phyloP scores from a whole-genome alignment of 2,888 invertebrate genomes.

The Parnassius glacialis region DNA sequence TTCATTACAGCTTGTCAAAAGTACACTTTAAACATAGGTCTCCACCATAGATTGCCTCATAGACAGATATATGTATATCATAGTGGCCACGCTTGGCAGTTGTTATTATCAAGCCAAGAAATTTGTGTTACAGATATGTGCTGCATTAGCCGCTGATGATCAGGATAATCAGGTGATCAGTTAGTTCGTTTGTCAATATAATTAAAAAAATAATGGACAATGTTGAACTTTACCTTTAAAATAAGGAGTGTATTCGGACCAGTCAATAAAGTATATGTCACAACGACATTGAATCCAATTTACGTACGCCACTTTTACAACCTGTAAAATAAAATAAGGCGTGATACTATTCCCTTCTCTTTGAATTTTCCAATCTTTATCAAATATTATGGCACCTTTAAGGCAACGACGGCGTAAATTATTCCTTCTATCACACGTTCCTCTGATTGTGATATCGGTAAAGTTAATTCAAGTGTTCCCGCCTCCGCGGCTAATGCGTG shows the following conservation, averaged over 20 bases:
- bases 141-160: no score
- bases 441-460: conserved; percentile 57
- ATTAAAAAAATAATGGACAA: no score
- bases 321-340: conserved; percentile 35
- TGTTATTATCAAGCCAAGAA: no score
- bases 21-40: no score
- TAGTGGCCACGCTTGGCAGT: no score
- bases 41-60: no score
- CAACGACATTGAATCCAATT: conserved; percentile 64
- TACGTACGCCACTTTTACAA: conserved; percentile 54
- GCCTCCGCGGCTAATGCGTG: conserved; percentile 68
- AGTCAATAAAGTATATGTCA: conserved; percentile 66
- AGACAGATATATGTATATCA: no score
- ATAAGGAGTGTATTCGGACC: conserved; percentile 62
- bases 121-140: no score
- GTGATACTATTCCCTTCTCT: not conserved
- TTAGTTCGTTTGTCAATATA: no score
- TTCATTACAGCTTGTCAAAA: no score
- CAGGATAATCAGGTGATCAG: no score
- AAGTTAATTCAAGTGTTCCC: conserved; percentile 56
- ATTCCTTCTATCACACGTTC: conserved; percentile 53
- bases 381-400: conserved; percentile 49
- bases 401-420: conserved; percentile 48
- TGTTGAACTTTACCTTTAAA: conserved; percentile 44
- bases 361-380: not conserved